phyloP scores from a whole-genome alignment of 2,888 invertebrate species.

The Amorpha juglandis region DNA sequence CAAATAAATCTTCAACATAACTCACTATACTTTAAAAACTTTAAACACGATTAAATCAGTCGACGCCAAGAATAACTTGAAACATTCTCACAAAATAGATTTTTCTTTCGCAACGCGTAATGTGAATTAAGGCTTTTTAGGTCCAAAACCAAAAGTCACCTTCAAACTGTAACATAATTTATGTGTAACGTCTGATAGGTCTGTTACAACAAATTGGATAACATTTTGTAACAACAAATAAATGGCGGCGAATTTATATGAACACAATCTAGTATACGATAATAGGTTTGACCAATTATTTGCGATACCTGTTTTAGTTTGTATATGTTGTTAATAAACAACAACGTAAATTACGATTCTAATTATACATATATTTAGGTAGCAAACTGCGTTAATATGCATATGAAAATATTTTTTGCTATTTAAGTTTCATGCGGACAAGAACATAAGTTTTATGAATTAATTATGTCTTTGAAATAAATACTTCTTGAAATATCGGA shows the following conservation, averaged over 20 bases:
- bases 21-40: not conserved
- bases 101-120: constrained; percentile 3
- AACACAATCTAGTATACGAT: not conserved
- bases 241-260: not conserved
- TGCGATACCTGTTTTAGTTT: not conserved
- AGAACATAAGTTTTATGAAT: too few species aligned
- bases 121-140: not conserved
- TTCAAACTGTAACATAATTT: not conserved
- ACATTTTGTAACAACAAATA: not conserved
- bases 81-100: not conserved
- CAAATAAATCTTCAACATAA: not conserved
- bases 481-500: too few species aligned
- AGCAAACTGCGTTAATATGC: too few species aligned
- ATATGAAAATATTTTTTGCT: too few species aligned
- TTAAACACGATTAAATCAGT: constrained; percentile 1
- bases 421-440: too few species aligned
- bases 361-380: too few species aligned
- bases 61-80: not conserved
- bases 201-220: constrained; percentile 3
- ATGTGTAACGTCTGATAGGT: not conserved
- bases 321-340: not conserved
- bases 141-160: constrained; percentile 10
- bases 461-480: too few species aligned
- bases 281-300: constrained; percentile 5
- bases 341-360: not conserved